Base-by-base conservation (phyloP, 1,140 invertebrate species). In the Tyrophagus putrescentiae region DNA sequence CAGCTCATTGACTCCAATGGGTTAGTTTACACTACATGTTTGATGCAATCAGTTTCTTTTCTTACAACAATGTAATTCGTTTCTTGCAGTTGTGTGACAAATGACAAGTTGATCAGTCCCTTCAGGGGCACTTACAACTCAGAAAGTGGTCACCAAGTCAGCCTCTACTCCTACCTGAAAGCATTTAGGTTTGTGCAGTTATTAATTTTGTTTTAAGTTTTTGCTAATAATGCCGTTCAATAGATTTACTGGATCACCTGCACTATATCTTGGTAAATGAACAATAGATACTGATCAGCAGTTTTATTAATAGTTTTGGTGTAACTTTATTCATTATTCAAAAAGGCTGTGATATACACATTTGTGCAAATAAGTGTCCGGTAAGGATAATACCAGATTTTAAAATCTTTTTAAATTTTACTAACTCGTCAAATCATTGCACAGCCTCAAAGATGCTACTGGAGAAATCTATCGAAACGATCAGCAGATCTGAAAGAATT, bases 321-420 rank as follows among this genome's bases (percentile, higher is more conserved):
- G n/a, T n/a, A n/a, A n/a, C n/a, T n/a, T n/a, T n/a, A n/a, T n/a
- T n/a, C n/a, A n/a, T n/a, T n/a, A n/a, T n/a, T n/a, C n/a, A n/a
- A n/a, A n/a, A n/a, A n/a, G n/a, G 93, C 73, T 93, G 89, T 68
- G 88, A 92, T 71, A 87, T 93, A 32, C 76, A 87, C 60, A 93
- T 93, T 88, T 94, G 89, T 71, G 88, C 92, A 71, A 88, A 88
- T 58, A 77, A 85, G 66, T 93, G 89, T 77, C 87, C 87, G 63
- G 88, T 93, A 75, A 82, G 78, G 77, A 57, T 58, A 21, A 1
- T 39, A 64, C n/a, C 57, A 36, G 13, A 25, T 50, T 7, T 41
- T 4, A 11, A 36, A 23, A 29, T 31, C n/a, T 39, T 32, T 4
- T 42, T 13, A 21, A 32, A 28, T 7, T 39, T 29, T 16, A 42